Evolutionary conservation across 2,797 vertebrate genomes (phyloP), one percentile per base, ranked within the genome.

Genomic region (Channallabes apus): DNA sequence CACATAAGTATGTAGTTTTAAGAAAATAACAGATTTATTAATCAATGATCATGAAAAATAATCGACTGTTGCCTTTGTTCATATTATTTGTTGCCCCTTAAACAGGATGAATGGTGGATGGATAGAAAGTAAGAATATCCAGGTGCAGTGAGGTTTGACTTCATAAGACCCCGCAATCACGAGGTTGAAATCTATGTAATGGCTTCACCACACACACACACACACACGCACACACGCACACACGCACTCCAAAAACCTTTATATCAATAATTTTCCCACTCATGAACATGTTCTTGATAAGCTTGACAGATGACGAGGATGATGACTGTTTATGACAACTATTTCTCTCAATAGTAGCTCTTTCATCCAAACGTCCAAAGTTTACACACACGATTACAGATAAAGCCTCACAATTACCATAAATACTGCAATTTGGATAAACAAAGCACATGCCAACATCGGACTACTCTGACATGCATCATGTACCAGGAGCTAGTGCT

Each of bases 151-250:
- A 46, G 18, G 56, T 72, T 58, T 73, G 65, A 69, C 86, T 86
- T 87, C 86, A 89, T 87, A 84, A 84, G 73, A 73, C 82, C 80
- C 75, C 68, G 76, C 58, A 51, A 38, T 89, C 84, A 86, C 80
- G 29, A 51, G 32, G 65, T 77, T 85, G 81, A 86, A 76, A 85
- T 80, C 71, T 27, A 17, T 82, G 27, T 88, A 84, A 88, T 86
- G 58, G 65, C 76, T 90, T 87, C 56, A 86, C 69, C 88, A 88
- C 82, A 15, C 38, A 83, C 64, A 84, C 79, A 85, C 32, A 86
- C 54, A 81, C 41, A 64, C 51, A 86, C 24, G 54, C 41, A 20
- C 81, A 68, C 80, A 69, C 73, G 64, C 35, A 62, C 56, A 64
- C n/a, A n/a, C n/a, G n/a, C n/a, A n/a, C n/a, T 3, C 41, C 71